Base-by-base conservation (phyloP, 1,140 invertebrate species). In the Tenebrio molitor region DNA sequence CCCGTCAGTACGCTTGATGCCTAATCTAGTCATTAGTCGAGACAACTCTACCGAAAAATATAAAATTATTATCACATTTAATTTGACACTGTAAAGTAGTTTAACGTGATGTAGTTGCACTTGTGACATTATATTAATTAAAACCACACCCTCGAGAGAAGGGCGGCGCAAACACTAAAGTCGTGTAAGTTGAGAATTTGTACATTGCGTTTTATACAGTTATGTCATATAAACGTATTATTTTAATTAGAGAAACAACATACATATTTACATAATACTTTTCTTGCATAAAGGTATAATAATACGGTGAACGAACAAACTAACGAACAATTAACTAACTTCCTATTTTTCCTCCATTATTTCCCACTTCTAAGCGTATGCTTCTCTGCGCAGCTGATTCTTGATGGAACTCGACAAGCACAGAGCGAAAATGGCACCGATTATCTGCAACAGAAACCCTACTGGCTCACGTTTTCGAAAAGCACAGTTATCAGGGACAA, bases 381-480 rank as follows among this genome's bases (percentile, higher is more conserved):
- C 66, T 34, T 65, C 67, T 5, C 74, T 67, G 16, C 74, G 19
- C 19, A 53, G 23, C 17, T 76, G 66, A 33, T 76, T 76, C 17
- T 69, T 67, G 15, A 74, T 76, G n/a, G 73, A 76, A 41, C 66
- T 73, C 53, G 58, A 66, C n/a, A 76, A 68, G 39, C 74, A 73
- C 25, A 76, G 46, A 34, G 74, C 72, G 50, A 76, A 76, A 8
- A 76, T 71, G 39, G 74, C 74, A 65, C 71, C 74, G 44, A 76
- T 65, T 6, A 76, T 19, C 70, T 71, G 25, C 83, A 46, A 87
- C 84, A 63, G 69, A 68, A 75, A 29, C 8, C n/a, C n/a, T n/a
- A n/a, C n/a, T n/a, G n/a, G n/a, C n/a, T n/a, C n/a, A n/a, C n/a
- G n/a, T n/a, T n/a, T n/a, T n/a, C n/a, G n/a, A n/a, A n/a, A n/a